Conservation (phyloP, 2,797 vertebrate genomes). For the Sandelia bainsii region DNA sequence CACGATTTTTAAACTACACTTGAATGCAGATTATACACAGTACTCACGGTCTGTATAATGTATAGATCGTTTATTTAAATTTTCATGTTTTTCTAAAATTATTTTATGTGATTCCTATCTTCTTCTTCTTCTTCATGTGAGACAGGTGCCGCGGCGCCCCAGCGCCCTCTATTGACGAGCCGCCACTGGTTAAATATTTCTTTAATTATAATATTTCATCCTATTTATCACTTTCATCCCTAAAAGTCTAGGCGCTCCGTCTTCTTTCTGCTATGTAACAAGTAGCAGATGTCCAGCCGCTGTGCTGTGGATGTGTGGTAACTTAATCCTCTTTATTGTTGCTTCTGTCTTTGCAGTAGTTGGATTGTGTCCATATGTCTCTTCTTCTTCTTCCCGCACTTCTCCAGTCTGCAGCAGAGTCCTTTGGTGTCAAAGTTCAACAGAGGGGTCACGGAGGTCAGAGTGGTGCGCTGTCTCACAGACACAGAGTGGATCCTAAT, state of each 20-base stretch:
- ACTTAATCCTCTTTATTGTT: slow-evolving; percentile 57
- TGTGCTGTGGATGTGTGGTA: slow-evolving; percentile 28
- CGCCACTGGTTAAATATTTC: no score
- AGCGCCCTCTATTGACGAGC: no score
- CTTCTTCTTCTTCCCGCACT: neutral
- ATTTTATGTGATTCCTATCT: no score
- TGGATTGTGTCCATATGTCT: slow-evolving; percentile 54
- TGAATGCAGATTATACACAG: no score
- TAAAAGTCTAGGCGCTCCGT: neutral
- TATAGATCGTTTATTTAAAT: no score
- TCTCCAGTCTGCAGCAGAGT: neutral
- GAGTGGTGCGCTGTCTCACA: neutral
- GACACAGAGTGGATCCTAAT: neutral
- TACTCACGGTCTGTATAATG: no score
- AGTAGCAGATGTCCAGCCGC: slow-evolving; percentile 57
- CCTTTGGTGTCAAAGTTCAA: slow-evolving; percentile 44
- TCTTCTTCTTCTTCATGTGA: no score
- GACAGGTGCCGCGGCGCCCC: no score
- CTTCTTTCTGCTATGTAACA: slow-evolving; percentile 20
- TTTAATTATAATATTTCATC: neutral
- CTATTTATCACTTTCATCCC: neutral
- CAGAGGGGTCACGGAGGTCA: slow-evolving; percentile 22
- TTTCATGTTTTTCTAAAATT: no score
- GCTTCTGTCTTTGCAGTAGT: slow-evolving; percentile 40
- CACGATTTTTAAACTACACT: no score